phyloP scores from a whole-genome alignment of 2,797 vertebrate species.

The Capromys pilorides region DNA sequence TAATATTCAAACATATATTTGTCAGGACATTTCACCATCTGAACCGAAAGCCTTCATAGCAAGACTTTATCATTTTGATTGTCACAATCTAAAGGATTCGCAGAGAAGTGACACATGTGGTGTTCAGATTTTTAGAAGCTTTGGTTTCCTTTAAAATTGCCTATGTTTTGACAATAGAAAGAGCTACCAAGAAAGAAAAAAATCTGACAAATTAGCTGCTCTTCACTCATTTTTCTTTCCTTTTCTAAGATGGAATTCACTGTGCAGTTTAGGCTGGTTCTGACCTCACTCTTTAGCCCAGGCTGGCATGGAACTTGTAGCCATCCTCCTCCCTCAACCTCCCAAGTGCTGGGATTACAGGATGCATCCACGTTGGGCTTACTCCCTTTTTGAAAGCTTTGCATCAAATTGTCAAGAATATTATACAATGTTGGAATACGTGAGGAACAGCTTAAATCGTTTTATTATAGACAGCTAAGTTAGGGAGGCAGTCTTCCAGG shows the following conservation, averaged over 20 bases:
- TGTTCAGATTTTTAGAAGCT: neutral
- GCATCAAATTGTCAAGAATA: neutral
- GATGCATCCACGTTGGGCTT: too few species aligned
- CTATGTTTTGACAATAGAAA: neutral
- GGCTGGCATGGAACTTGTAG: too few species aligned
- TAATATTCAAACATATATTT: neutral
- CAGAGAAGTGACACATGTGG: neutral
- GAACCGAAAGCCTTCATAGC: neutral
- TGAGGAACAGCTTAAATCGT: neutral
- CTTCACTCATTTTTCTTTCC: neutral
- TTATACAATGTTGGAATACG: neutral
- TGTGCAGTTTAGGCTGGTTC: too few species aligned
- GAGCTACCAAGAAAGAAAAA: neutral
- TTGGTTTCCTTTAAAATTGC: neutral
- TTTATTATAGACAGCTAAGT: too few species aligned
- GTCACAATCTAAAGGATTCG: neutral
- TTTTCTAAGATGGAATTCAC: too few species aligned
- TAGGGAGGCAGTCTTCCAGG: too few species aligned
- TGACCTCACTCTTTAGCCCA: too few species aligned
- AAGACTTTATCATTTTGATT: neutral
- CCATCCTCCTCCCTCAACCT: too few species aligned
- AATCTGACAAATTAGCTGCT: neutral
- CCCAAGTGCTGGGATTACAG: too few species aligned
- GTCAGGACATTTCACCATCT: neutral
- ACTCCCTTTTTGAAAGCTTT: neutral